Base-by-base conservation (phyloP, 1,140 invertebrate genomes). In the Hylyphantes graminicola region DNA sequence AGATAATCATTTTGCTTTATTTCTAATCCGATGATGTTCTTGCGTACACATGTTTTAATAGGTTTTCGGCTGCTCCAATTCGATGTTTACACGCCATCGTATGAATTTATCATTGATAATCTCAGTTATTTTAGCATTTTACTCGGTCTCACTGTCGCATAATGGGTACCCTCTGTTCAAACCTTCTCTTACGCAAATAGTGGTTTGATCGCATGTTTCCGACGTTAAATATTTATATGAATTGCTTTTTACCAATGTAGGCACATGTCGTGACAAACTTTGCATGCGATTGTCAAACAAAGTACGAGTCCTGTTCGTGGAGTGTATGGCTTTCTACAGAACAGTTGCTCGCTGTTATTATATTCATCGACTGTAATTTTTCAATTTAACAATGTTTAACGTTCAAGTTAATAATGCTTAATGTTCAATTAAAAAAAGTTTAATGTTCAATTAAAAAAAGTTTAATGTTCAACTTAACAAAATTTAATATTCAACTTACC, bases 191-290 rank as follows among this genome's bases (percentile, higher is more conserved):
- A 80, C 70, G 65, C 77, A 80, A 80, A 80, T 80, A 80, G 70
- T 70, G 64, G 65, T 35, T 35, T 70, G 77, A 70, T 80, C 77
- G 48, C 21, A 17, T 67, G 21, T 80, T 57, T 54, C 35, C 55
- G 35, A 70, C 77, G 77, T 80, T 80, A 80, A 80, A 80, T 80
- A 80, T 80, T 80, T 80, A 80, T 80, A 15, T 68, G 50, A 70
- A 68, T 57, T 13, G 57, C 15, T 51, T 70, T n/a, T 13, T 17
- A 48, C 67, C 50, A 70, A 70, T n/a, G 50, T 51, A 51, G 53
- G 53, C 17, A 70, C n/a, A n/a, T 50, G 10, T 65, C 67, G 67
- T 70, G 67, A 70, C 67, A 70, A 70, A n/a, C 67, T n/a, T 35
- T 10, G 50, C 67, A 9, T n/a, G 53, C 48, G 53, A 70, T 70